Evolutionary conservation across 2,888 invertebrate genomes (phyloP), one percentile per base, ranked within the genome.

Genomic region (Corythucha ciliata): DNA sequence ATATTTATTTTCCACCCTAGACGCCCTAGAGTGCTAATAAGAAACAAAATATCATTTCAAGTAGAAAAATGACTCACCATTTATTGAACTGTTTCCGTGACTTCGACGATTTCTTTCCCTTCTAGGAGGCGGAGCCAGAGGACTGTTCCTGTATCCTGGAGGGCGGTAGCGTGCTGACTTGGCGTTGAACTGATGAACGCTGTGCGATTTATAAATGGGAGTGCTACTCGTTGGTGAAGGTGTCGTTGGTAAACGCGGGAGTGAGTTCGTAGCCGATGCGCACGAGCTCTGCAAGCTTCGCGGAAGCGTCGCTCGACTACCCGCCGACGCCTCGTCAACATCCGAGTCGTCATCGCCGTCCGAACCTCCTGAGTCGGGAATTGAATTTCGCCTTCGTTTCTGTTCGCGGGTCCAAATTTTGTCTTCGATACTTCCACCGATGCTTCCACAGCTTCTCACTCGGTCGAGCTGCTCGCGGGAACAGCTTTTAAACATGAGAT

Each of bases 141-240:
- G 58, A 54, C 68, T 69, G 57, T 72, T 71, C 36, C 83, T 76
- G 69, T 83, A 83, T 2, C 85, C 88, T 0, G 89, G 88, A 1
- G 90, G 87, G 4, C 90, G 74, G 67, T 90, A 90, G 32, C 90
- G 74, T 34, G 89, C 89, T 46, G 88, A 89, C 66, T 89, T 89
- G 39, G 86, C 88, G 55, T 58, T 57, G 62, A 77, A 76, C 60
- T 76, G 76, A 57, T 75, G 73, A 57, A 77, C 75, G 62, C 75
- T 78, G 62, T 80, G 77, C 1, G 79, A 77, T 63, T 81, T 80
- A 61, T 75, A 76, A 68, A 80, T 76, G 21, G 67, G 62, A 32
- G 60, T 57, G 5, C 58, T 59, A 69, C 33, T 61, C 54, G 56
- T 63, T 57, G 72, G 72, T 7, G 75, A 75, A 4, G 86, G 82